Conservation (phyloP, 53 echinoderm and acorn worm genomes). For the Glandiceps talaboti region DNA sequence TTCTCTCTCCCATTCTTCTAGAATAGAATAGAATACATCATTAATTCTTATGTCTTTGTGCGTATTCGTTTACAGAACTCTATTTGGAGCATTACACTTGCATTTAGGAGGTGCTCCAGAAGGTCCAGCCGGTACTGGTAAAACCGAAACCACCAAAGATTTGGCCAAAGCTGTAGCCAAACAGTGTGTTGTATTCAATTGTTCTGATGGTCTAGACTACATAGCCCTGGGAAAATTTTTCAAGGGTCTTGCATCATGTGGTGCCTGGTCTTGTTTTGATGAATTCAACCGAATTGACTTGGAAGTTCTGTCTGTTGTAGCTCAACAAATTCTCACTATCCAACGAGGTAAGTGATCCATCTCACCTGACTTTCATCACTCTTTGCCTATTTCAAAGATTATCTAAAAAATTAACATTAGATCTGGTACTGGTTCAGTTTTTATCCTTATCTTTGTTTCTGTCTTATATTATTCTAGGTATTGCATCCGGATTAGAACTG, state of each 20-base stretch:
- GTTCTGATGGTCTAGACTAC: slow-evolving; percentile 98
- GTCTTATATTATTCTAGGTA: slow-evolving; percentile 35
- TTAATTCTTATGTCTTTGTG: neutral
- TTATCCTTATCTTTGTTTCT: neutral
- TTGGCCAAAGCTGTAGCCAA: slow-evolving; percentile 98
- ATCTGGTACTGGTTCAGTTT: neutral
- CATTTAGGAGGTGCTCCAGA: slow-evolving; percentile 98
- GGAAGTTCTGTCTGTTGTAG: slow-evolving; percentile 96
- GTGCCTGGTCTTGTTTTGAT: slow-evolving; percentile 99
- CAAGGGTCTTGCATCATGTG: slow-evolving; percentile 97
- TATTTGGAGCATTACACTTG: slow-evolving; percentile 88
- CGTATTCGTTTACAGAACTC: slow-evolving; percentile 50
- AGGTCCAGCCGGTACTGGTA: slow-evolving; percentile 86
- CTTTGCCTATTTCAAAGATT: too few relatives aligned
- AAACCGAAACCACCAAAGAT: slow-evolving; percentile 99
- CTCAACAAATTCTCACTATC: slow-evolving; percentile 95
- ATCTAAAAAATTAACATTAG: too few relatives aligned
- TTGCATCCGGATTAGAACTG: slow-evolving; percentile 46
- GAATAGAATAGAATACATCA: too few relatives aligned
- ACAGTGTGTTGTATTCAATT: slow-evolving; percentile 98
- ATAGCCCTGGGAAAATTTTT: slow-evolving; percentile 97
- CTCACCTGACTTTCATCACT: neutral
- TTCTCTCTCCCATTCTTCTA: too few relatives aligned
- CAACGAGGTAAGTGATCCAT: slow-evolving; percentile 97
- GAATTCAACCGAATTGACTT: slow-evolving; percentile 99